phyloP scores from a whole-genome alignment of 2,113 vertebrate genomes.

The Neoarius graeffei region DNA sequence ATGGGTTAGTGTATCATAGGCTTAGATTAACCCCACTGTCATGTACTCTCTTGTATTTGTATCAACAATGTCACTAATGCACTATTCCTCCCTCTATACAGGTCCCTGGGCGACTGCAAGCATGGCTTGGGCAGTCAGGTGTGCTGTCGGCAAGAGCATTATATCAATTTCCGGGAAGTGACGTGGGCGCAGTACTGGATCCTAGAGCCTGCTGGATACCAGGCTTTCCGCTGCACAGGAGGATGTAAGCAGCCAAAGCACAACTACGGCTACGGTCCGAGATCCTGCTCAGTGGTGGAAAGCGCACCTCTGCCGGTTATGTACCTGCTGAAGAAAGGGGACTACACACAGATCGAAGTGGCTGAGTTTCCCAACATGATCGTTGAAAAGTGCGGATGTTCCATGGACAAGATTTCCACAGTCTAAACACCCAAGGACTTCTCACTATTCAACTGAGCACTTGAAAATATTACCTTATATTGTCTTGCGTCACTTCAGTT shows the following conservation, averaged over 20 bases:
- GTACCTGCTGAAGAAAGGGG: conserved; percentile 75
- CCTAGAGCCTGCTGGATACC: conserved; percentile 70
- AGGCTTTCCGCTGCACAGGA: conserved; percentile 69
- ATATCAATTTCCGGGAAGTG: conserved; percentile 71
- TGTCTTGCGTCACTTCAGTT: neutral
- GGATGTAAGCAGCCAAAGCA: conserved; percentile 64
- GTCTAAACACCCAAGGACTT: conserved; percentile 51
- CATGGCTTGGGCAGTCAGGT: conserved; percentile 45
- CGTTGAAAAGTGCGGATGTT: conserved; percentile 73
- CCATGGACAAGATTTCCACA: conserved; percentile 62
- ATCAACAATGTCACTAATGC: neutral
- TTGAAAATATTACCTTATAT: conserved; percentile 23
- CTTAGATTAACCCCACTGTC: neutral
- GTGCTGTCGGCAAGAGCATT: conserved; percentile 75
- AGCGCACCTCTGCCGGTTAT: conserved; percentile 75
- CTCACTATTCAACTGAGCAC: conserved; percentile 6
- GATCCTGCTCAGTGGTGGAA: conserved; percentile 64
- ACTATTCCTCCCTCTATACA: conserved; percentile 46
- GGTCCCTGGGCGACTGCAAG: conserved; percentile 72
- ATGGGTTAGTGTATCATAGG: conserved; percentile 66
- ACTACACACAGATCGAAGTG: conserved; percentile 76
- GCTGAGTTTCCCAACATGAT: conserved; percentile 79
- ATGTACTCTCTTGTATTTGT: neutral
- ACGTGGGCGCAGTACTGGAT: conserved; percentile 74
- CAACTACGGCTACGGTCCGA: conserved; percentile 59